Conservation (phyloP, 2,888 invertebrate species). For the Drosophila diplacantha region DNA sequence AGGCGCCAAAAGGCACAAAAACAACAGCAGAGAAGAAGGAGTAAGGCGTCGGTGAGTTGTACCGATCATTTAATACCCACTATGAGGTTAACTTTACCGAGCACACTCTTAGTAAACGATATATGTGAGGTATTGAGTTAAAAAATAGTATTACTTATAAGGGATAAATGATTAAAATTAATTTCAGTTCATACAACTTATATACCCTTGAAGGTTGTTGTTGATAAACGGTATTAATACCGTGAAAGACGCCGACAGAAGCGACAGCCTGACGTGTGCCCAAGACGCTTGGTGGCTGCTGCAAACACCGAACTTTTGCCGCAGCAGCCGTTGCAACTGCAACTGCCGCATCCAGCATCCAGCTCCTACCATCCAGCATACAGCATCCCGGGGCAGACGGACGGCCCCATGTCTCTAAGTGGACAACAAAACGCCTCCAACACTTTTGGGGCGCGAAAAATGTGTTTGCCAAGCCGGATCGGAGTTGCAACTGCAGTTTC, state of each 20-base stretch:
- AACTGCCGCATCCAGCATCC: constrained; percentile 23
- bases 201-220: not conserved
- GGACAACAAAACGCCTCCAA: constrained; percentile 72
- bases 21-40: constrained; percentile 5
- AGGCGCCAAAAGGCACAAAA: constrained; percentile 53
- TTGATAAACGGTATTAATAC: constrained; percentile 19
- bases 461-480: constrained; percentile 58
- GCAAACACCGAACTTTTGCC: constrained; percentile 11
- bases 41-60: not conserved
- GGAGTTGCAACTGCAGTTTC: constrained; percentile 45
- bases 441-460: constrained; percentile 71
- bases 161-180: no score
- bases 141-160: not conserved
- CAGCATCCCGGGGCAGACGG: constrained; percentile 41
- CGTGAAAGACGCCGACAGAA: constrained; percentile 59
- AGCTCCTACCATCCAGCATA: constrained; percentile 16
- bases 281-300: constrained; percentile 68
- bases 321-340: constrained; percentile 1
- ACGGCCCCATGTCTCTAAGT: constrained; percentile 67
- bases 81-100: not conserved
- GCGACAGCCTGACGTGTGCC: constrained; percentile 70
- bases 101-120: not conserved
- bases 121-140: not conserved
- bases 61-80: not conserved
- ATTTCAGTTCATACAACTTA: not conserved